These are phyloP conservation scores for Corynorhinus townsendii DNA, from an alignment of 2,113 vertebrate genomes.

Conservation along the genomic window DNA sequence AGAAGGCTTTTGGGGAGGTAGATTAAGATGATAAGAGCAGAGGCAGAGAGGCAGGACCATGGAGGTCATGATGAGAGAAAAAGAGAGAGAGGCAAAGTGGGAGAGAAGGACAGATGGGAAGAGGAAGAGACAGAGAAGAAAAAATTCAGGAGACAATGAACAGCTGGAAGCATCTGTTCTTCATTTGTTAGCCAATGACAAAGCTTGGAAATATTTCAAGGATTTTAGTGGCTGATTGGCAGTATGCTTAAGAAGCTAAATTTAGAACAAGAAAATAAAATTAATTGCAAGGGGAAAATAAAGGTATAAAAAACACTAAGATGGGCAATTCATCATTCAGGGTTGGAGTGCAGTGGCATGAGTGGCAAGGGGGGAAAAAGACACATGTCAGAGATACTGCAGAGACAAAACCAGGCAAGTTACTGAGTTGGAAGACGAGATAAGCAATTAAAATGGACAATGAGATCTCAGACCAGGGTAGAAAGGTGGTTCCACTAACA, in stretches of 20 bases:
- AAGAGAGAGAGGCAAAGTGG: not conserved
- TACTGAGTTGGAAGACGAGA: not conserved
- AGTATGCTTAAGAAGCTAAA: not conserved
- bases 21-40: not conserved
- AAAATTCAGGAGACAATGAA: not conserved
- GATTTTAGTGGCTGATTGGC: not conserved
- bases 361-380: not conserved
- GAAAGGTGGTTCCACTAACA: not conserved
- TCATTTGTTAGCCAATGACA: not conserved
- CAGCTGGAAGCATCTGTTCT: not conserved
- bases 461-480: not conserved
- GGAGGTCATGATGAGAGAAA: not conserved
- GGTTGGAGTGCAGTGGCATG: not conserved
- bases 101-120: not conserved
- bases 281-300: not conserved
- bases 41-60: not conserved
- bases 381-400: not conserved
- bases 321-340: not conserved
- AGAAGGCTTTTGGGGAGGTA: not conserved
- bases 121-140: not conserved
- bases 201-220: slow-evolving; percentile 2
- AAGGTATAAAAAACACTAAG: not conserved
- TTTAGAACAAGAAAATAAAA: not conserved
- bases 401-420: not conserved
- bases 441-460: not conserved